Conservation (phyloP, 2,797 vertebrate genomes). For the Numenius phaeopus region DNA sequence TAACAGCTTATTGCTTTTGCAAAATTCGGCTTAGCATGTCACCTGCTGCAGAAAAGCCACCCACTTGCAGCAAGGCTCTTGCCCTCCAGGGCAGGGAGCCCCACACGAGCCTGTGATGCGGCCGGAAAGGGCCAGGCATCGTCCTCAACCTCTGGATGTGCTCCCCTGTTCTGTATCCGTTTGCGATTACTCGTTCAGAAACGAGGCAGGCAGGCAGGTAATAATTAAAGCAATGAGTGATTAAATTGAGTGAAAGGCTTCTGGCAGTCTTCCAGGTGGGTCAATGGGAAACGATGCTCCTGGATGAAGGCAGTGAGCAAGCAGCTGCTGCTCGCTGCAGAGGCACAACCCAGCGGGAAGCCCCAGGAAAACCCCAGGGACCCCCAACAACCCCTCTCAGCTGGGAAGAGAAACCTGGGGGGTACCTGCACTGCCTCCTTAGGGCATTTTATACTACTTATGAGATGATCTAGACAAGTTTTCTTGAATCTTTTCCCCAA, state of each 20-base stretch:
- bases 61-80: neutral
- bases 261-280: conserved; percentile 27
- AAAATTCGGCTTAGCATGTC: neutral
- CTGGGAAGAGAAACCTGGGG: neutral
- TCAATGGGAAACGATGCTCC: neutral
- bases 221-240: neutral
- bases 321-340: neutral
- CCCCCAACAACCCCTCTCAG: neutral
- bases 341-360: neutral
- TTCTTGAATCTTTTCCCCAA: neutral
- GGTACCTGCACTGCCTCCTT: neutral
- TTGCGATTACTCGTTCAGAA: neutral
- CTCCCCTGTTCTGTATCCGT: neutral
- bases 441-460: too few species aligned
- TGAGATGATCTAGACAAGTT: neutral
- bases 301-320: neutral
- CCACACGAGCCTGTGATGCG: rapidly evolving
- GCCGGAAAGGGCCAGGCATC: neutral
- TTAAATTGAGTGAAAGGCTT: neutral
- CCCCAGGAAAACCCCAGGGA: neutral
- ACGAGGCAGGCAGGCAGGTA: neutral
- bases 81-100: neutral
- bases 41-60: neutral
- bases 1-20: neutral
- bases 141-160: neutral